These are phyloP conservation scores for Chrysogorgia sp. DNA, from an alignment of 92 coral and sea anemone species.

Conservation along the genomic window DNA sequence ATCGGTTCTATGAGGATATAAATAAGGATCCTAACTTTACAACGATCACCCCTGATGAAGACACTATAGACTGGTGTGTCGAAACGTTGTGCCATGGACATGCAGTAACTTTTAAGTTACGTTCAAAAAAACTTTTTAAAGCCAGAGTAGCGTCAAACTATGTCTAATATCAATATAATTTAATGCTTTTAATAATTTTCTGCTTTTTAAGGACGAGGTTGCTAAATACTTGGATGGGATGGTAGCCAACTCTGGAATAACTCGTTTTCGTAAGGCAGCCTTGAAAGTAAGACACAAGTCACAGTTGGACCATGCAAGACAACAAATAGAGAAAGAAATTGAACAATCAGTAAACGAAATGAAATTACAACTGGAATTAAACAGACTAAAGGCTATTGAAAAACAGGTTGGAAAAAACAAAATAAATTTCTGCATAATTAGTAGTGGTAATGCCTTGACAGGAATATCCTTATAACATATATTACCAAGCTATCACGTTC, in stretches of 20 bases:
- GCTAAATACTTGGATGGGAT: constrained; percentile 58
- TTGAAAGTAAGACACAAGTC: constrained; percentile 86
- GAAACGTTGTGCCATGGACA: background rate
- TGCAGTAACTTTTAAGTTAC: too few relatives aligned
- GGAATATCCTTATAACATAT: too few relatives aligned
- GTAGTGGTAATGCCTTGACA: too few relatives aligned
- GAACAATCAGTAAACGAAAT: constrained; percentile 92
- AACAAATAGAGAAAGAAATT: constrained; percentile 80
- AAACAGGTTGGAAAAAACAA: constrained; percentile 82
- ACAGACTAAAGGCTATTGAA: constrained; percentile 77
- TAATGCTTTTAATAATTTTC: background rate
- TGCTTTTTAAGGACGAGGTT: constrained; percentile 65
- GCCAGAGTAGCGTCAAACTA: too few relatives aligned
- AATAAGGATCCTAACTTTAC: too few relatives aligned
- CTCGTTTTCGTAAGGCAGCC: constrained; percentile 86
- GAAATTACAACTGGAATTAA: constrained; percentile 70
- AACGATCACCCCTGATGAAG: too few relatives aligned
- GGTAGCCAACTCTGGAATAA: constrained; percentile 51
- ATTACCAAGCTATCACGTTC: too few relatives aligned
- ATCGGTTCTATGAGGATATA: too few relatives aligned
- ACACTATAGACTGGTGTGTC: background rate
- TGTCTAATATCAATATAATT: too few relatives aligned
- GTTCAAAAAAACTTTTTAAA: too few relatives aligned
- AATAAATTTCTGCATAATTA: too few relatives aligned
- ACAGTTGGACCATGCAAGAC: constrained; percentile 65